These are phyloP conservation scores for Periparus ater DNA, from an alignment of 2,797 vertebrate genomes.

Conservation along the genomic window DNA sequence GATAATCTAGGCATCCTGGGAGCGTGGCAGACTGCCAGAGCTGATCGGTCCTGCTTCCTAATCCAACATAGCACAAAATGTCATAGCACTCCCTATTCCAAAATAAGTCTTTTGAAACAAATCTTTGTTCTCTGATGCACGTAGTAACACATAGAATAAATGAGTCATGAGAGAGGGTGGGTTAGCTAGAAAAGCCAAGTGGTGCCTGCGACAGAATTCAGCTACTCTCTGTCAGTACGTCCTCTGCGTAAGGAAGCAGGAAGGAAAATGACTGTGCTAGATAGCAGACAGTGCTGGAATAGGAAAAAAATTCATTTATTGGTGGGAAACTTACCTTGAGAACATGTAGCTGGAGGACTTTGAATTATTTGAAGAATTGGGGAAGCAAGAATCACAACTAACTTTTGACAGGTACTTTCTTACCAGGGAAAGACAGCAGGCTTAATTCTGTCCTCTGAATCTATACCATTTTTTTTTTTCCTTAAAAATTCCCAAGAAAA, in stretches of 20 bases:
- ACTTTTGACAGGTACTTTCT: not conserved
- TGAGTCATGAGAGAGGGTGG: not conserved
- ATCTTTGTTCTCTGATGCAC: not conserved
- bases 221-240: not conserved
- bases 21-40: not conserved
- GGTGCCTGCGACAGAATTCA: not conserved
- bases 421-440: not conserved
- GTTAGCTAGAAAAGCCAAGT: not conserved
- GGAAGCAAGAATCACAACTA: not conserved
- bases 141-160: not conserved
- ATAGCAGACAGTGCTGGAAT: not conserved
- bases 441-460: not conserved
- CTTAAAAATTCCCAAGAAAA: not conserved
- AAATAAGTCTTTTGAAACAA: not conserved
- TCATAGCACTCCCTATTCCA: not conserved
- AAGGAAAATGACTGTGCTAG: not conserved
- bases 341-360: not conserved
- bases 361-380: not conserved
- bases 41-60: not conserved
- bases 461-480: not conserved
- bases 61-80: not conserved
- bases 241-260: accelerated
- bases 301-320: not conserved
- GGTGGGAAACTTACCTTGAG: not conserved
- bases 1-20: not conserved